Evolutionary conservation across 2,113 vertebrate species (phyloP).

Genomic region (Gambusia holbrooki): DNA sequence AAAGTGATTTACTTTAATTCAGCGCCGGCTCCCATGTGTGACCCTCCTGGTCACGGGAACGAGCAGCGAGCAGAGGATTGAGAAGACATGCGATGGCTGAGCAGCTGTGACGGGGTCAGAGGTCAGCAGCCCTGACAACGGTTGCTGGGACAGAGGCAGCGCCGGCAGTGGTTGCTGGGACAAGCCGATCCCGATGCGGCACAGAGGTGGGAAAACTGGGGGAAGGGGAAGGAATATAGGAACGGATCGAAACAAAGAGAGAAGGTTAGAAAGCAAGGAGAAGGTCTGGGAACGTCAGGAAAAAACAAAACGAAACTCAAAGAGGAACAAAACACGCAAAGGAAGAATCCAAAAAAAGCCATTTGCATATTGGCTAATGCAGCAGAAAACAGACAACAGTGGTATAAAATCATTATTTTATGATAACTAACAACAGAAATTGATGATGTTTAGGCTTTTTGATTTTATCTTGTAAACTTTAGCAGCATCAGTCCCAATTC

Average conservation of each 20-base stretch:
- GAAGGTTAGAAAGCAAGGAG: slow-evolving; percentile 38
- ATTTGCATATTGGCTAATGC: not conserved
- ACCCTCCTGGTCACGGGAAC: slow-evolving; percentile 59
- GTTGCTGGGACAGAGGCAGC: slow-evolving; percentile 71
- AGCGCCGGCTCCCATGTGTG: slow-evolving; percentile 16
- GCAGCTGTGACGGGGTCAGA: slow-evolving; percentile 77
- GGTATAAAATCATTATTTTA: not conserved
- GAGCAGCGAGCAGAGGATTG: slow-evolving; percentile 61
- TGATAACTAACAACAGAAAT: not conserved
- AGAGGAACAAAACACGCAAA: not conserved
- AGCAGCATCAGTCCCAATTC: not conserved
- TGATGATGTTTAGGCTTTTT: not conserved
- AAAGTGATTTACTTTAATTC: slow-evolving; percentile 36
- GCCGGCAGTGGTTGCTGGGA: slow-evolving; percentile 50
- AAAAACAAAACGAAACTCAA: not conserved
- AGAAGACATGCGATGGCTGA: slow-evolving; percentile 53
- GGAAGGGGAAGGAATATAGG: slow-evolving; percentile 50
- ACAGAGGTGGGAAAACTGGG: slow-evolving; percentile 71
- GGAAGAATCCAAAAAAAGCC: not conserved
- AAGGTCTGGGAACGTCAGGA: slow-evolving; percentile 40
- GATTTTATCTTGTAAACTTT: not conserved
- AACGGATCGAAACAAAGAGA: slow-evolving; percentile 42
- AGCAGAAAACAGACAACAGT: not conserved
- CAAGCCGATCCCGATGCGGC: slow-evolving; percentile 50
- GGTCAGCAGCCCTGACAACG: slow-evolving; percentile 64